Base-by-base conservation (phyloP, 2,113 vertebrate genomes). In the Coturnix japonica region DNA sequence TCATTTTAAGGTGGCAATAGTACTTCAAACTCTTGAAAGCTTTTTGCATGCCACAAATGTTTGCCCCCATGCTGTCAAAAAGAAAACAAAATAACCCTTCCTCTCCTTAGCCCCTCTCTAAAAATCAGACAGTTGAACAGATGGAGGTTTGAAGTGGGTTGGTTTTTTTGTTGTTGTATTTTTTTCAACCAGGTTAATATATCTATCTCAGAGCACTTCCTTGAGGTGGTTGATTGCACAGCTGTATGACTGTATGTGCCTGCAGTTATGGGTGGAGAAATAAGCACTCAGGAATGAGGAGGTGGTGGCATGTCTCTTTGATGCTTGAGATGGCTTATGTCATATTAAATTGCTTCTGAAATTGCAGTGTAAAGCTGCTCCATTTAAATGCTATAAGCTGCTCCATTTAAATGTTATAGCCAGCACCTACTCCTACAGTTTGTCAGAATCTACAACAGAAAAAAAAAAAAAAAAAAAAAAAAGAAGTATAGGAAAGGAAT, bases 191-290 rank as follows among this genome's bases (percentile, higher is more conserved):
- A 8, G 26, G 20, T 90, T 79, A 84, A 79, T 61, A 21, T 47
- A 20, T 33, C 53, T 51, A 20, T 33, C 53, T 51, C 22, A 57
- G n/a, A 75, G 69, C 6, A 73, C 13, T 87, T 91, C 54, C 63
- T 30, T 31, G 35, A 92, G 47, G 59, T 39, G 84, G 41, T 70
- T 89, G 63, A 39, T 65, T 72, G 35, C 66, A 65, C 1, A 2
- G 35, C 37, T 74, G 0, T 44, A 72, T 72, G 70, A 69, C 61
- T 81, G 57, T 73, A 64, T 92, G n/a, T 89, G 35, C 23, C 61
- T 95, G 74, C 16, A 61, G 74, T 54, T 63, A 61, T 13, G 41
- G 84, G 77, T 94, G 84, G 84, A 87, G 87, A 79, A 94, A 79
- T 41, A 93, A 85, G 33, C 53, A 44, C 10, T 2, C 14, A 44